phyloP scores from a whole-genome alignment of 23 tunicate genomes.

The Halocynthia aurantium region DNA sequence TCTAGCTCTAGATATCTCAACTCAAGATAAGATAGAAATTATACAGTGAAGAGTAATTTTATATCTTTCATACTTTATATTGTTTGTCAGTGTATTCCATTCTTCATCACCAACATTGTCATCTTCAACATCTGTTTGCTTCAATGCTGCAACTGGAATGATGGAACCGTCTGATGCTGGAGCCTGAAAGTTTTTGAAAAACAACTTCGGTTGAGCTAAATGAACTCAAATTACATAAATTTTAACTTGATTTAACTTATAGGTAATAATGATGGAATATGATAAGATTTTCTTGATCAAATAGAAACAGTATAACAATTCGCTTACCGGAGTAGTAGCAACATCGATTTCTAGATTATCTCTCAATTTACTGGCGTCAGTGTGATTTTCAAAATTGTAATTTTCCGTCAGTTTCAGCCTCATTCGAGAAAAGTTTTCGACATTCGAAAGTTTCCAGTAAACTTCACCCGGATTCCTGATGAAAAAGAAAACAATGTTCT shows the following conservation, averaged over 20 bases:
- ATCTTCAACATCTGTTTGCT: conserved; percentile 46
- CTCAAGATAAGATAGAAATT: no score
- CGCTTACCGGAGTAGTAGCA: background rate
- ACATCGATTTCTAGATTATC: conserved; percentile 18
- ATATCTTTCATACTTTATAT: conserved; percentile 34
- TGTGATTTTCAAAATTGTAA: conserved; percentile 78
- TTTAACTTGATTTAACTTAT: background rate
- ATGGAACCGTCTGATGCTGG: conserved; percentile 13
- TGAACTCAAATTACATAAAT: background rate
- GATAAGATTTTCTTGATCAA: no score
- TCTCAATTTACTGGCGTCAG: conserved; percentile 46
- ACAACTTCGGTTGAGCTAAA: background rate
- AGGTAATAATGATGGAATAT: no score
- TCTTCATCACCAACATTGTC: conserved; percentile 96
- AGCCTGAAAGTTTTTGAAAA: background rate
- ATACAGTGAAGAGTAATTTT: no score
- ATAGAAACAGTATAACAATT: background rate
- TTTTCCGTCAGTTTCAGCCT: conserved; percentile 89
- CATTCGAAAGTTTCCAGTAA: conserved; percentile 89
- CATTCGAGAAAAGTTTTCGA: conserved; percentile 95
- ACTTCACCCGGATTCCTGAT: conserved; percentile 52
- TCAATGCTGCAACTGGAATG: conserved; percentile 25
- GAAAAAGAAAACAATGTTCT: background rate
- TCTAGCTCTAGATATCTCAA: no score
- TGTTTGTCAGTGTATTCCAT: conserved; percentile 81